A percentile compares a stretch with the other conserved stretches of the same genome.
Evolutionary conservation across 2,113 vertebrate species (phyloP).

Genomic region (Clinocottus analis): DNA sequence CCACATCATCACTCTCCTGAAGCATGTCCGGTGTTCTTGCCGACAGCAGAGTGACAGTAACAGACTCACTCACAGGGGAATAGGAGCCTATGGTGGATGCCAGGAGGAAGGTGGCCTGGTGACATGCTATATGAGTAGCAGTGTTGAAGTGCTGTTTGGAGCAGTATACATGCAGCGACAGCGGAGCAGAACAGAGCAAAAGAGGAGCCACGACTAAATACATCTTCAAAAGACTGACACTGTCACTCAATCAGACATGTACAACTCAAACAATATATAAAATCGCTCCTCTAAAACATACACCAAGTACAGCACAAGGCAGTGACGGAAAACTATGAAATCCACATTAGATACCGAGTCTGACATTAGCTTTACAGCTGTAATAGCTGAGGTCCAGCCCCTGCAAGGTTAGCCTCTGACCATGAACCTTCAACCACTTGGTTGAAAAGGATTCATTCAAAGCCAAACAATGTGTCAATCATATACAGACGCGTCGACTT

Average conservation of each 20-base stretch:
- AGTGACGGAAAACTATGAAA: not conserved
- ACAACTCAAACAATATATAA: not conserved
- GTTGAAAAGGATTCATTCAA: not conserved
- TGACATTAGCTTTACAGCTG: not conserved
- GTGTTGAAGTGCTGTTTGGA: not conserved
- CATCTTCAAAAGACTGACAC: not conserved
- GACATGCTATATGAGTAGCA: slow-evolving; percentile 1
- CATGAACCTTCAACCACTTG: not conserved
- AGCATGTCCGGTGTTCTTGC: not conserved
- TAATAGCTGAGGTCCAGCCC: not conserved
- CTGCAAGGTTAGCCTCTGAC: not conserved
- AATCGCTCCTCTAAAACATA: not conserved
- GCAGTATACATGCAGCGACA: not conserved
- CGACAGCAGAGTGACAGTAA: not conserved
- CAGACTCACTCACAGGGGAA: slow-evolving; percentile 3
- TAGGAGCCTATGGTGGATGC: slow-evolving; percentile 8
- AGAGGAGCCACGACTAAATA: not conserved
- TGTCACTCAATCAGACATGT: slow-evolving; percentile 3
- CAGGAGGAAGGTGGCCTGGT: not conserved
- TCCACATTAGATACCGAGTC: not conserved
- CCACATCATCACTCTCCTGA: not conserved
- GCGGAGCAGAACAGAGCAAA: not conserved
- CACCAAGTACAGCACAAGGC: not conserved
- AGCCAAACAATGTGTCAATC: not conserved
- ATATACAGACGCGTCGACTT: not conserved